These are phyloP conservation scores for Tokudaia muenninki DNA, from an alignment of 2,797 vertebrate genomes.

Conservation along the genomic window DNA sequence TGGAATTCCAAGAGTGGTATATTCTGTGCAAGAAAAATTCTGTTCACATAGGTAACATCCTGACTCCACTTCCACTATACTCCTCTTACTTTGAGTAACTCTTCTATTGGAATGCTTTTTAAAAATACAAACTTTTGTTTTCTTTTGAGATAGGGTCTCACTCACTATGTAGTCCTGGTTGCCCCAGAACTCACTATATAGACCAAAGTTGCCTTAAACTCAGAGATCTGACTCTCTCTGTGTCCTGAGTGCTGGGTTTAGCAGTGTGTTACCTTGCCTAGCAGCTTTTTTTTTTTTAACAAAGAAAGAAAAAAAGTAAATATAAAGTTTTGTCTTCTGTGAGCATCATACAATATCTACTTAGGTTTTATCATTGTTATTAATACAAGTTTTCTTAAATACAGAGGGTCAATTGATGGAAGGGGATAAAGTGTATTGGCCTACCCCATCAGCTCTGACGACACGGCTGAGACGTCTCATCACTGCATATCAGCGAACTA, in stretches of 20 bases:
- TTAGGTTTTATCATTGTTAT: neutral
- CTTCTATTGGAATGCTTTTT: conserved; percentile 4
- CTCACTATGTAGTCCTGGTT: neutral
- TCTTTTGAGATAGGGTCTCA: neutral
- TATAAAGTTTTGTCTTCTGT: conserved; percentile 21
- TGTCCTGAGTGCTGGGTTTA: too few species aligned
- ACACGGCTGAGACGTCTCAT: conserved; percentile 97
- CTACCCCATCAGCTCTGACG: conserved; percentile 95
- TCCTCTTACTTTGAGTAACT: conserved; percentile 36
- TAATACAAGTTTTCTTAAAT: conserved; percentile 72
- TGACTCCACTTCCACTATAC: neutral
- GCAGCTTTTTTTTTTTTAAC: too few species aligned
- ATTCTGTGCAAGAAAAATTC: conserved; percentile 21
- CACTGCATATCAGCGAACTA: conserved; percentile 97
- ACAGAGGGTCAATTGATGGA: conserved; percentile 93
- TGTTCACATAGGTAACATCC: conserved; percentile 12
- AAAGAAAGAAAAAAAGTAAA: neutral
- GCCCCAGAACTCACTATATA: neutral
- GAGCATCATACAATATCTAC: conserved; percentile 19
- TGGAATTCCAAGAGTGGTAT: neutral
- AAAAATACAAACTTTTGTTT: neutral
- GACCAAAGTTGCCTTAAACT: neutral
- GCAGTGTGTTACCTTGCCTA: neutral
- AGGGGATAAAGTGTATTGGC: conserved; percentile 95
- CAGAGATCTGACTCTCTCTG: neutral